Percentiles rank a stretch among this genome's conserved stretches.
phyloP scores from a whole-genome alignment of 23 tunicate species.

The Phallusia fumigata region DNA sequence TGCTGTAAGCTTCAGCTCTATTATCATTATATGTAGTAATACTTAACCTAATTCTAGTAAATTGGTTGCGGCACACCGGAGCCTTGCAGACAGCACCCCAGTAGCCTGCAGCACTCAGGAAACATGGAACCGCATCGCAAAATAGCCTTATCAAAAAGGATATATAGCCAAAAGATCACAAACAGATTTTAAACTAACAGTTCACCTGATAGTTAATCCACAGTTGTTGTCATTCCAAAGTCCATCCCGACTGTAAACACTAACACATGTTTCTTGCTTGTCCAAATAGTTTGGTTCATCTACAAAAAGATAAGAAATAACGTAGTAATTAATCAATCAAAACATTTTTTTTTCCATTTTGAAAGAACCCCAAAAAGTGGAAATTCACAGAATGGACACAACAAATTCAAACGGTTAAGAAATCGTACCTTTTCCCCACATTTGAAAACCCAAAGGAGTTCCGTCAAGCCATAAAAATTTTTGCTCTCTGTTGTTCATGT shows the following conservation, averaged over 20 bases:
- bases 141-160: no score
- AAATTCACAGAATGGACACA: not conserved
- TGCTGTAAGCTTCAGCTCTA: no score
- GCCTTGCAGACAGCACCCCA: no score
- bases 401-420: not conserved
- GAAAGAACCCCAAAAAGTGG: not conserved
- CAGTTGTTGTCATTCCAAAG: constrained; percentile 86
- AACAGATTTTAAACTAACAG: not conserved
- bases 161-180: no score
- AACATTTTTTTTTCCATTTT: no score
- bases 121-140: no score
- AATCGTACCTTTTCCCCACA: constrained; percentile 52
- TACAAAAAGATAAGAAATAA: constrained; percentile 22
- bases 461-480: constrained; percentile 75
- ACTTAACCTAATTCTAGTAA: no score
- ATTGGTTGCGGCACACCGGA: no score
- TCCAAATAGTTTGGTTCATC: constrained; percentile 88
- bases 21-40: no score
- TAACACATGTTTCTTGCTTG: constrained; percentile 79
- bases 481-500: constrained; percentile 74
- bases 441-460: constrained; percentile 29
- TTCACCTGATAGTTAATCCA: constrained; percentile 58
- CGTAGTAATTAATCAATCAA: no score
- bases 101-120: no score
- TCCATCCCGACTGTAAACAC: constrained; percentile 39